These are phyloP conservation scores for Lathamus discolor DNA, from an alignment of 2,113 vertebrate species.

Conservation along the genomic window DNA sequence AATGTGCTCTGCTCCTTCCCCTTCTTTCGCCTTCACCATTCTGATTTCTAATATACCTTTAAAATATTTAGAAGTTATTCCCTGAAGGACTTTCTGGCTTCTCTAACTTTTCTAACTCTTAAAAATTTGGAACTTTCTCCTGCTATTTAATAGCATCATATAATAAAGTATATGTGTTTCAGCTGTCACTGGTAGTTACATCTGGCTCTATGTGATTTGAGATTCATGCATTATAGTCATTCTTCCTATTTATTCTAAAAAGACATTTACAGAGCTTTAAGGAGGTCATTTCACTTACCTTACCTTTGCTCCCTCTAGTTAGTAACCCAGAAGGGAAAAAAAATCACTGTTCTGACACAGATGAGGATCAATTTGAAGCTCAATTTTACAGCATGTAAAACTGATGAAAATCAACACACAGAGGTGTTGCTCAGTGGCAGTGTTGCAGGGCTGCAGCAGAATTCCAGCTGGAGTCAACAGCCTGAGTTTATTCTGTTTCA, in stretches of 20 bases:
- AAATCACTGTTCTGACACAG: background rate
- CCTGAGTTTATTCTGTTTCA: background rate
- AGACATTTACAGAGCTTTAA: background rate
- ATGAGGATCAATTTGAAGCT: background rate
- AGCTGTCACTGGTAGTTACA: background rate
- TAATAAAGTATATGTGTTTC: background rate
- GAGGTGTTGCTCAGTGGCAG: background rate
- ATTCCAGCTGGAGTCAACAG: background rate
- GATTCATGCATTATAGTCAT: background rate
- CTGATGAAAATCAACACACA: background rate
- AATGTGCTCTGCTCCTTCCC: background rate
- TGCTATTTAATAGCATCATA: background rate
- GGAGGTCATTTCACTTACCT: background rate
- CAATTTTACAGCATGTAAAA: background rate
- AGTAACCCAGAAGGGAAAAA: background rate
- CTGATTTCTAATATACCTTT: background rate
- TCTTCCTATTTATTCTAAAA: background rate
- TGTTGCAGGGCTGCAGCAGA: background rate
- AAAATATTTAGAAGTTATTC: background rate
- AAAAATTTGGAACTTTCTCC: background rate
- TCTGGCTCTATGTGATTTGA: background rate
- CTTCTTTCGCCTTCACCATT: background rate
- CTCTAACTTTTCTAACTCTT: background rate
- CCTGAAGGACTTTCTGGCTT: background rate
- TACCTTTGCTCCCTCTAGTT: background rate